These are phyloP conservation scores for Xylota sylvarum DNA, from an alignment of 2,888 invertebrate genomes.

Conservation along the genomic window DNA sequence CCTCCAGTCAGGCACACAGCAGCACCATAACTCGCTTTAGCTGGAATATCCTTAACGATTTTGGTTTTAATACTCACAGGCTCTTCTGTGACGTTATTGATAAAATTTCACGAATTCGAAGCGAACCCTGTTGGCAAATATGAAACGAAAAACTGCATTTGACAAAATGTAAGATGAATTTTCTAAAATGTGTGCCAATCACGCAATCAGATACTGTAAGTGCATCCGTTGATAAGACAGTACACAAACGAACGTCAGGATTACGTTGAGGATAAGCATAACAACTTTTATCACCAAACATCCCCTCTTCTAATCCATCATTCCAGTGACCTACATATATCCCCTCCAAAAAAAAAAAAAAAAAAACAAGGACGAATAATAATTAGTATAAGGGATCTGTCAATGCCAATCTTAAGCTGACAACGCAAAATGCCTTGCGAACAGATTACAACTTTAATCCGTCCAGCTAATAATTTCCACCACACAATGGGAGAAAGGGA, in stretches of 20 bases:
- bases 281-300: slow-evolving; percentile 29
- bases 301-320: slow-evolving; percentile 18
- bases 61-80: slow-evolving; percentile 16
- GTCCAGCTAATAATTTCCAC: slow-evolving; percentile 53
- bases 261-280: slow-evolving; percentile 30
- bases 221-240: slow-evolving; percentile 13
- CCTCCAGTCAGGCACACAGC: background rate
- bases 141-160: slow-evolving; percentile 32
- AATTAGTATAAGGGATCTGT: slow-evolving; percentile 67
- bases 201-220: slow-evolving; percentile 4
- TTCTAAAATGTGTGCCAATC: slow-evolving; percentile 12
- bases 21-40: slow-evolving; percentile 1
- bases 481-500: slow-evolving; percentile 4
- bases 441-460: slow-evolving; percentile 73
- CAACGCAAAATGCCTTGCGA: slow-evolving; percentile 61
- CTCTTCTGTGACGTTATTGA: slow-evolving; percentile 37
- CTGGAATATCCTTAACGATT: slow-evolving; percentile 13
- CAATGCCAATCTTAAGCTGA: slow-evolving; percentile 68
- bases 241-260: slow-evolving; percentile 26
- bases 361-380: slow-evolving; percentile 45
- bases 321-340: slow-evolving; percentile 27
- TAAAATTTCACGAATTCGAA: slow-evolving; percentile 19
- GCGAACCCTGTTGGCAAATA: background rate
- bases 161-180: slow-evolving; percentile 45
- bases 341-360: background rate